Evolutionary conservation across 2,113 vertebrate genomes (phyloP), one percentile per base, ranked within the genome.

Genomic region (Myrmophylax atrothorax): DNA sequence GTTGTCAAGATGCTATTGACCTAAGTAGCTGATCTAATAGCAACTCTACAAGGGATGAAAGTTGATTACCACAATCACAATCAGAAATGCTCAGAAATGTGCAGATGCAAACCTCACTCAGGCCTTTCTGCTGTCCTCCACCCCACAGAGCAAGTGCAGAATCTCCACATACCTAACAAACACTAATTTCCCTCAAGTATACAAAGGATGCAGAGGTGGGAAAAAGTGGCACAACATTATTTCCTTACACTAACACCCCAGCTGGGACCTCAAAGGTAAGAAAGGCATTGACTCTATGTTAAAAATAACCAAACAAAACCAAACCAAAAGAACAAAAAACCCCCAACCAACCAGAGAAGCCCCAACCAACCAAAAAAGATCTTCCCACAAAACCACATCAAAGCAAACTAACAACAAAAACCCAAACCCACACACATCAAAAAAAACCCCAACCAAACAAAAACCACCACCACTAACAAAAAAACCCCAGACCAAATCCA

Each of bases 391-490:
- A 42, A 7, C 29, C 37, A 13, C 24, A 53, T 6, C 24, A 53
- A 18, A 35, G 8, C 31, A 64, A 79, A 79, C 18, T 28, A 64
- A 78, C 10, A 50, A 11, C 35, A 4, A 46, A 37, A n/a, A 44
- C 44, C 14, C 56, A n/a, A 59, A 8, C 20, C 10, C 29, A 31
- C 18, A 5, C 2, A 10, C 2, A 37, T 0, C 5, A 23, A 35
- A n/a, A 55, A 31, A 55, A 12, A 7, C 33, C 8, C 22, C 14
- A 25, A 62, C 18, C 10, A 68, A 49, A 18, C 16, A 25, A 13
- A 16, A 16, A 10, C n/a, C 3, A 69, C 7, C 58, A 35, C 24
- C 10, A 38, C 35, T 25, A 60, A 25, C 59, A 62, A 26, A 25
- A 62, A 62, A 8, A 18, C 9, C 35, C 35, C 35, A 37, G 38